Base-by-base conservation (phyloP, 37 sponge, comb jelly and placozoan genomes). In the Aplysina aerophoba region DNA sequence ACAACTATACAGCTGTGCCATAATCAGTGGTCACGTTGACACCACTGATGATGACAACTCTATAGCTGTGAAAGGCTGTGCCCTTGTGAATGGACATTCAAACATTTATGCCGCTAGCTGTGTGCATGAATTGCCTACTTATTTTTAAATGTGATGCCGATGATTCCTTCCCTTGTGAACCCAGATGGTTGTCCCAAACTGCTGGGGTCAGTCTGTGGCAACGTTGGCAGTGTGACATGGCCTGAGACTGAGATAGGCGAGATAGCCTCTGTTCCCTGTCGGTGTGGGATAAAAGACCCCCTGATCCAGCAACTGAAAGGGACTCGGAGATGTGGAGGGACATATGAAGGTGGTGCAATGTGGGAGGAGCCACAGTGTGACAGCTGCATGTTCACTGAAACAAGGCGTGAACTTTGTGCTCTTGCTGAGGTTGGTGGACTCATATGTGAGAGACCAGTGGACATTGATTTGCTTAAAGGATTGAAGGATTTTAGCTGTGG, bases 211-310 rank as follows among this genome's bases (percentile, higher is more conserved):
- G 3, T 12, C 21, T 75, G 78, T 41, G 37, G 78, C 4, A 75
- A 75, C 53, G 25, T 75, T 75, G 53, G 38, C 2, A 44, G 2
- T 41, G 73, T 71, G 37, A 4, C 20, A 4, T 91, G 91, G 91
- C 37, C 81, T 19, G 88, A 87, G 77, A 78, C 84, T 31, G 69
- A 68, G 50, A 84, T 87, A 30, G 88, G 88, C 16, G 85, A 28
- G 19, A 31, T 81, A 21, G 60, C 65, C 31, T 30, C 1, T 34
- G 25, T 54, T 19, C 5, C 28, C 13, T 91, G 91, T 81, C 91
- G 85, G n/a, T 91, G 91, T 80, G 82, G 80, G 16, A 2, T 36
- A 40, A 54, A 61, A 14, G 25, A 13, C 17, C 20, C 31, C 2
- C 19, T 67, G 17, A 6, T 39, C 34, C 8, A 24, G 28, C 2